Conservation (phyloP, 2,113 vertebrate genomes). For the Scolopax mira region DNA sequence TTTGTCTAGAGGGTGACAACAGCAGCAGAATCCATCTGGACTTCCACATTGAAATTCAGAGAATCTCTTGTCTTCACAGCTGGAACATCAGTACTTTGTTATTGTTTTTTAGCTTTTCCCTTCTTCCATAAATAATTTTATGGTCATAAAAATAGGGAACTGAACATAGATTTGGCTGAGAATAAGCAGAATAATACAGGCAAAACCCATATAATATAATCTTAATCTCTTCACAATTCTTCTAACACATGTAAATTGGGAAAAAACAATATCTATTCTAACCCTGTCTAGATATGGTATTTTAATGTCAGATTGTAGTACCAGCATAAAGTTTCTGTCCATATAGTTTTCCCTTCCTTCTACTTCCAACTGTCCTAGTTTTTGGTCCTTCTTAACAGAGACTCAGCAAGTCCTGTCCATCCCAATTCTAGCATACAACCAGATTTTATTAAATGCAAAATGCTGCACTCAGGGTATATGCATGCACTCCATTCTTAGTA, state of each 20-base stretch:
- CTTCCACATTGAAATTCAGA: background rate
- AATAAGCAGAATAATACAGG: background rate
- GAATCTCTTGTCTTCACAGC: background rate
- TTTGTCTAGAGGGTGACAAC: background rate
- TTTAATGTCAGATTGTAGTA: background rate
- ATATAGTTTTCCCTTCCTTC: background rate
- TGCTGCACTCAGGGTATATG: too few species aligned
- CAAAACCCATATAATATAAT: background rate
- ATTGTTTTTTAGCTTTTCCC: background rate
- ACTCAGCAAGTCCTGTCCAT: background rate
- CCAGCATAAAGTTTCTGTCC: background rate
- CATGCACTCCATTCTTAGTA: background rate
- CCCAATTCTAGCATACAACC: background rate
- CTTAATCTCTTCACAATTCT: background rate
- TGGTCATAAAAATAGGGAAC: background rate
- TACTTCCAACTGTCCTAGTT: background rate
- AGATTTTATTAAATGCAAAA: background rate
- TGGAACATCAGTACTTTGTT: background rate
- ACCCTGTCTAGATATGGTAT: background rate
- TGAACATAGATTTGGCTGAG: background rate
- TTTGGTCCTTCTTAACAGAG: background rate
- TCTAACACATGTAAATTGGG: background rate
- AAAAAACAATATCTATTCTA: background rate
- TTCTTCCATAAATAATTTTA: background rate
- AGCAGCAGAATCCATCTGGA: background rate